Base-by-base conservation (phyloP, 2,113 vertebrate species). In the Antigone vipio region DNA sequence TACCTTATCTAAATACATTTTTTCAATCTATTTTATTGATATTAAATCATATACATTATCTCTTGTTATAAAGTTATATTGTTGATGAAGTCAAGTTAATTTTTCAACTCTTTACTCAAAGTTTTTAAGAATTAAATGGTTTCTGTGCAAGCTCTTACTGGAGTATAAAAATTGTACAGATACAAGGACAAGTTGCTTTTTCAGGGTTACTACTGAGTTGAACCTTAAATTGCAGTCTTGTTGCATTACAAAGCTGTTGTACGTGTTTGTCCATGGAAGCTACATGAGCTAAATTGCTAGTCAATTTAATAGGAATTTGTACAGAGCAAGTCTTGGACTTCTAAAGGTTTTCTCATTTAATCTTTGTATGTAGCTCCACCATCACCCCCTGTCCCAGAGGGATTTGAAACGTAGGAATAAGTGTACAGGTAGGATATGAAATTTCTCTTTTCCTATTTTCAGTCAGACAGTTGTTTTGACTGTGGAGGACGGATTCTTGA, bases 351-450 rank as follows among this genome's bases (percentile, higher is more conserved):
- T 80, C 11, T 63, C 11, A 47, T 7, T 20, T 53, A 38, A 18
- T 47, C 34, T 67, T 45, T 74, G 5, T 34, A 8, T 30, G 15
- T 78, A 40, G 20, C 32, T 59, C 9, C 32, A 10, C 22, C 8
- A 14, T 24, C 4, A 14, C 1, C 13, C 5, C 2, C 17, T 3
- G 1, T 6, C 9, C 13, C 52, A 50, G 29, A 80, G 49, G 47
- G 20, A 27, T 78, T 47, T 59, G 13, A 71, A 92, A 68, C 15
- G 6, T 14, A 11, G n/a, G n/a, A 81, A 15, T 77, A 69, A 55
- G 20, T 6, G 5, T 40, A 11, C 12, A 52, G 53, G 34, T 52
- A 83, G 53, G 15, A 56, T 45, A 9, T 3, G 56, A 53, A 83
- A 34, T 12, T 50, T 50, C 1, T 71, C 45, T 52, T 27, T 56